phyloP scores from a whole-genome alignment of 1,140 invertebrate genomes.

The Ceratosolen solmsi region DNA sequence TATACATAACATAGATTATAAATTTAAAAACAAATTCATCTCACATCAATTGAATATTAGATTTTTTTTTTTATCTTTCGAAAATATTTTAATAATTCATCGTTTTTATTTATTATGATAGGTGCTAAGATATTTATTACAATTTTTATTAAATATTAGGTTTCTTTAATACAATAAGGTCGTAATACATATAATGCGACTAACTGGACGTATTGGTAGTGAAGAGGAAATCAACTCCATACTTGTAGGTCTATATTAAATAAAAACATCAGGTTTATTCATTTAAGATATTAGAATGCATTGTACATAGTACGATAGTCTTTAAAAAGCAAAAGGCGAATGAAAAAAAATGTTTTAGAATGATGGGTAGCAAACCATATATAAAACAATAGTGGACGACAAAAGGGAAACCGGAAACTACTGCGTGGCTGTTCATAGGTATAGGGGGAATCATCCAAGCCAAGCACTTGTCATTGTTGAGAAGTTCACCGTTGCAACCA shows the following conservation, averaged over 20 bases:
- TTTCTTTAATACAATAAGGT: too few species aligned
- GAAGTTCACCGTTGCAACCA: conserved; percentile 63
- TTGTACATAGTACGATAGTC: conserved; percentile 44
- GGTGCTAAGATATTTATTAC: too few species aligned
- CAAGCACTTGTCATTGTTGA: conserved; percentile 68
- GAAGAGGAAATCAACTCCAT: not conserved
- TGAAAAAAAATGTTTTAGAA: conserved; percentile 61
- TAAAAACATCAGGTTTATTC: not conserved
- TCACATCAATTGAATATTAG: too few species aligned
- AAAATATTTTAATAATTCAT: too few species aligned
- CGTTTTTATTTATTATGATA: too few species aligned
- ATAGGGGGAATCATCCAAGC: conserved; percentile 62
- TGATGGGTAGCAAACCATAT: conserved; percentile 62
- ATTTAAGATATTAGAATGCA: conserved; percentile 14
- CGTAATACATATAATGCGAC: too few species aligned
- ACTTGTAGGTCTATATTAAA: not conserved
- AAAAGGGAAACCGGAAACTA: conserved; percentile 65
- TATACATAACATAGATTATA: too few species aligned
- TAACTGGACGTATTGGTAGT: too few species aligned
- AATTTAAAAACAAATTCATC: too few species aligned
- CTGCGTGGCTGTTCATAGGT: conserved; percentile 54
- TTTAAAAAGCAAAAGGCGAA: conserved; percentile 56
- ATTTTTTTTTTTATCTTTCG: too few species aligned
- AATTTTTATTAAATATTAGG: too few species aligned
- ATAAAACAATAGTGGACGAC: conserved; percentile 63